phyloP scores from a whole-genome alignment of 2,113 vertebrate species.

The Macrotis lagotis region DNA sequence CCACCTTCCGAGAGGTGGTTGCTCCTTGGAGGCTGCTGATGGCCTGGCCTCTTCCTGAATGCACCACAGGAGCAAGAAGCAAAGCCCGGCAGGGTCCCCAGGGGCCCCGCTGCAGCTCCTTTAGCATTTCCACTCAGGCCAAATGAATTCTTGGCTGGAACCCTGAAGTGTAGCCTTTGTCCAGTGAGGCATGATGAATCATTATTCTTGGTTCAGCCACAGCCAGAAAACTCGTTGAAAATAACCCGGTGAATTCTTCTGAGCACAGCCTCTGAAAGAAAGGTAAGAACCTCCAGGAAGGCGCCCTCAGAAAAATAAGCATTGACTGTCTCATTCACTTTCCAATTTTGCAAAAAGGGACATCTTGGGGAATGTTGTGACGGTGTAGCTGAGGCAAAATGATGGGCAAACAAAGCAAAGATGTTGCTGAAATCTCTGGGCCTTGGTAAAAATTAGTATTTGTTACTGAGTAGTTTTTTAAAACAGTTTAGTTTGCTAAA shows the following conservation, averaged over 20 bases:
- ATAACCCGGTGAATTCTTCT: conserved; percentile 79
- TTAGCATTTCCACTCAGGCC: conserved; percentile 74
- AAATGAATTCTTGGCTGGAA: conserved; percentile 74
- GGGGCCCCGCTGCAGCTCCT: conserved; percentile 52
- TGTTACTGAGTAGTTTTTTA: too few relatives aligned
- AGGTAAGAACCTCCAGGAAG: conserved; percentile 80
- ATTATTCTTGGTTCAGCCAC: conserved; percentile 80
- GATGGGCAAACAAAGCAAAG: conserved; percentile 1
- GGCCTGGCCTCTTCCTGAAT: conserved; percentile 66
- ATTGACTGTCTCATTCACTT: conserved; percentile 49
- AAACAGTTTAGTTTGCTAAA: neutral
- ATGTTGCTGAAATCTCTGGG: neutral
- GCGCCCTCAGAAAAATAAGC: conserved; percentile 42
- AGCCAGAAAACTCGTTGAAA: conserved; percentile 80
- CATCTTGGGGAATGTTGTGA: conserved; percentile 18
- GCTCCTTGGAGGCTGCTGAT: conserved; percentile 57
- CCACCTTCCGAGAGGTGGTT: conserved; percentile 67
- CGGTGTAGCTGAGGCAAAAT: conserved; percentile 6
- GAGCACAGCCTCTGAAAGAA: conserved; percentile 73
- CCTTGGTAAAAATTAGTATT: neutral
- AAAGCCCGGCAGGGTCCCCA: conserved; percentile 73
- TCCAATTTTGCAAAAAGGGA: conserved; percentile 55
- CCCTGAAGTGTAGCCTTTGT: conserved; percentile 70
- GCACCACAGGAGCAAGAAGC: conserved; percentile 69
- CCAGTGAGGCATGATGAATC: conserved; percentile 76